phyloP scores from a whole-genome alignment of 2,113 vertebrate genomes.

The Burhinus bistriatus region DNA sequence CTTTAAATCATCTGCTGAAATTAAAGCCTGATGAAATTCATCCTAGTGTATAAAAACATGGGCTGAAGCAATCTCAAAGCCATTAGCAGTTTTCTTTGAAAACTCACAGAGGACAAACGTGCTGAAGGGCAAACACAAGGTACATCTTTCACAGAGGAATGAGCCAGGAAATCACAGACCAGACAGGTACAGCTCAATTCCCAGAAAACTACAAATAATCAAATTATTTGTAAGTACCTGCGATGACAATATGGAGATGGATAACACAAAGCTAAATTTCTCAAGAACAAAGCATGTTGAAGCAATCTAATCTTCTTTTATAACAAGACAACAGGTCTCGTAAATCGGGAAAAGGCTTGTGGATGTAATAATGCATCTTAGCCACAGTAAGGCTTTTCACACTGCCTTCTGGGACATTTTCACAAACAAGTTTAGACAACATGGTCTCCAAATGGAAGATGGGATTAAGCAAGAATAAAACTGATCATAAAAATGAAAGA shows the following conservation, averaged over 20 bases:
- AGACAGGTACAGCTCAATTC: neutral
- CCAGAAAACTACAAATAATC: neutral
- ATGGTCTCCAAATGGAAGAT: neutral
- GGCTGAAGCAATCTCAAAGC: neutral
- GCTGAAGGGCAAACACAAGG: neutral
- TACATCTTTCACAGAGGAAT: neutral
- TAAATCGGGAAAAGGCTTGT: neutral
- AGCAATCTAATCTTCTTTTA: neutral
- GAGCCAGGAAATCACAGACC: neutral
- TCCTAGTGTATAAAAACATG: neutral
- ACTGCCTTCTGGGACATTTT: too few relatives aligned
- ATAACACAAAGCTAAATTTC: neutral
- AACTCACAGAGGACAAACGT: neutral
- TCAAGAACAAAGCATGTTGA: neutral
- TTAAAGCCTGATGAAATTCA: neutral
- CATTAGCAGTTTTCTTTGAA: neutral
- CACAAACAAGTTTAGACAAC: neutral
- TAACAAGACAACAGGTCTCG: neutral
- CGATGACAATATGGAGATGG: neutral
- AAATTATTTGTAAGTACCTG: neutral
- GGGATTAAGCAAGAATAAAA: neutral
- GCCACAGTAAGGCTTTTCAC: neutral
- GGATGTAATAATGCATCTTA: neutral
- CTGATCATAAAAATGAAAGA: neutral
- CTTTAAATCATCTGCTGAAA: neutral